Evolutionary conservation across 2,797 vertebrate genomes (phyloP), one percentile per base, ranked within the genome.

Genomic region (Fratercula arctica): DNA sequence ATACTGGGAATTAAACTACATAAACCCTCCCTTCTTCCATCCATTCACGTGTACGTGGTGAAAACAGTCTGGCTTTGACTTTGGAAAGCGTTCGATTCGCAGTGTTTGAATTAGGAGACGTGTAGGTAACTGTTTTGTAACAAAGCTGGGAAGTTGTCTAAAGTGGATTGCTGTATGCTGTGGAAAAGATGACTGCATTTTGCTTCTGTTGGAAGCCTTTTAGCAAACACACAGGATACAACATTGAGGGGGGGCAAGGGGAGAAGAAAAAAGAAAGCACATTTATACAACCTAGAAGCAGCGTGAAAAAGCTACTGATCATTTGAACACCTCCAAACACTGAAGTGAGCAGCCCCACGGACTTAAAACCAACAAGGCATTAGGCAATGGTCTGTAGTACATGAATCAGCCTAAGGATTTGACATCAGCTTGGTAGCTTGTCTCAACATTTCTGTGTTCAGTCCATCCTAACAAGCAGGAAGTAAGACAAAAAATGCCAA

Each of bases 171-270:
- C 6, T 4, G 3, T 43, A 28, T 54, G 74, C 51, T 48, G 5
- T 35, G 41, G 21, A 39, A 85, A 67, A 73, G 20, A 24, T 54
- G 35, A 54, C 8, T 41, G 13, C 15, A 11, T 50, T 82, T 79
- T 73, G 18, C 68, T 79, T 46, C 43, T 50, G 9, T 14, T 80
- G 28, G 18, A 83, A 92, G 8, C 24, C 41, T 87, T 82, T 64
- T 8, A 66, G 48, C 37, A 88, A 57, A 76, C 33, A 74, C 3
- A 1, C 9, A 81, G 26, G 8, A 51, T 33, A 57, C 4, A 70
- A 24, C 20, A 74, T 3, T 11, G 7, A 3, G 4, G 9, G 8
- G 19, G 16, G 2, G 6, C 50, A 3, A 2, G 24, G 16, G 24
- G 35, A 16, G 16, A 11, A 11, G 16, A 11, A 16, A 16, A 13